Percentiles rank a stretch among this genome's conserved stretches.
Evolutionary conservation across 1,140 invertebrate species (phyloP).

Genomic region (Cataglyphis hispanica): DNA sequence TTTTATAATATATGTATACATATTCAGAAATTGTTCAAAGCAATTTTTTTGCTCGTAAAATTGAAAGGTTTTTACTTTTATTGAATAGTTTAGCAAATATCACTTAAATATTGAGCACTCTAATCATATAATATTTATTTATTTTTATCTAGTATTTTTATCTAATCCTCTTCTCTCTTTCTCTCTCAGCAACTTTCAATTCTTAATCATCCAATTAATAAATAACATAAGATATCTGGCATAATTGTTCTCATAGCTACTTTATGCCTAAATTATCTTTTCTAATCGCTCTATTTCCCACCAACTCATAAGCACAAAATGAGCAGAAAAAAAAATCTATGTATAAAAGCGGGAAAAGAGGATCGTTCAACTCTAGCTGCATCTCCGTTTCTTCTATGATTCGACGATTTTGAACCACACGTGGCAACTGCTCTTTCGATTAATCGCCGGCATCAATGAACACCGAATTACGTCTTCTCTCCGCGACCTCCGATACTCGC

Average conservation of each 20-base stretch:
- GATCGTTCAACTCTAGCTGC: neutral
- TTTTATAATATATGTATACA: too few relatives aligned
- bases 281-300: neutral
- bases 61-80: neutral
- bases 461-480: neutral
- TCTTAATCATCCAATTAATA: neutral
- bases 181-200: neutral
- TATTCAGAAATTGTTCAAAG: neutral
- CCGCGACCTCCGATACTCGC: constrained; percentile 3
- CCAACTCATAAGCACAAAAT: too few relatives aligned
- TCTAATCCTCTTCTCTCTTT: too few relatives aligned
- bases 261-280: neutral
- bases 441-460: constrained; percentile 22
- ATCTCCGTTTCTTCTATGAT: neutral
- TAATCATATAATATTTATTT: neutral
- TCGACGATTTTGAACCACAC: neutral
- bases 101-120: neutral
- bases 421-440: neutral
- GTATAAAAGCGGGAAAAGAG: neutral
- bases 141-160: neutral
- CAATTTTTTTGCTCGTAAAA: neutral
- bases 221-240: too few relatives aligned
- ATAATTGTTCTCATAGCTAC: too few relatives aligned
- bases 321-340: neutral
- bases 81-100: neutral